Conservation (phyloP, 1,140 invertebrate genomes). For the Pachyrhynchus sulphureomaculatus region DNA sequence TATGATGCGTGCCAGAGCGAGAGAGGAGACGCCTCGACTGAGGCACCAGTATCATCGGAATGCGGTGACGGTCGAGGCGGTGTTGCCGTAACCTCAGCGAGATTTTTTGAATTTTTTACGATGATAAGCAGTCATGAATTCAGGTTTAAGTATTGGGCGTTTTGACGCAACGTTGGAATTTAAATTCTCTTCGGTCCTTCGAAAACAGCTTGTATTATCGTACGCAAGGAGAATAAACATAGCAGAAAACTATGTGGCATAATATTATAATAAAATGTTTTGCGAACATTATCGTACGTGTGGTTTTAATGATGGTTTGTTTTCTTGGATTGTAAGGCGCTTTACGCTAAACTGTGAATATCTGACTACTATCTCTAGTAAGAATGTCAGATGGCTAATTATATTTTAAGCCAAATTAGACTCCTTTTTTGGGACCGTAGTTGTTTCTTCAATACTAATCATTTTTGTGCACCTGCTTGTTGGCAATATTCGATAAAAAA, state of each 20-base stretch:
- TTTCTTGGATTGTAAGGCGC: no score
- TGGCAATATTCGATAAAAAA: no score
- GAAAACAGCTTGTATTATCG: neutral
- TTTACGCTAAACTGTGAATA: no score
- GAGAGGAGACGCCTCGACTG: conserved; percentile 10
- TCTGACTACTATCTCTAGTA: no score
- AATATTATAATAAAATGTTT: no score
- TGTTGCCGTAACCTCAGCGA: conserved; percentile 30
- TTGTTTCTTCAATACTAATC: no score
- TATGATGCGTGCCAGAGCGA: conserved; percentile 33
- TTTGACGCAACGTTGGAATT: conserved; percentile 12
- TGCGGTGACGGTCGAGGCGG: conserved; percentile 41
- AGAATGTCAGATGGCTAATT: no score
- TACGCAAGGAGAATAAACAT: neutral
- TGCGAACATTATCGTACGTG: no score
- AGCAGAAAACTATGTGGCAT: neutral
- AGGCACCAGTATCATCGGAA: conserved; percentile 31
- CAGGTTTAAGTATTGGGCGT: conserved; percentile 19
- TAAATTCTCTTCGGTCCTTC: conserved; percentile 9
- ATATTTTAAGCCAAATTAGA: no score
- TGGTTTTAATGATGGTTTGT: no score
- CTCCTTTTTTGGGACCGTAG: no score
- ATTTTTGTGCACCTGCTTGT: no score
- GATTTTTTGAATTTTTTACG: conserved; percentile 28
- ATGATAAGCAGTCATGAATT: conserved; percentile 18